These are phyloP conservation scores for Rhinophrynus dorsalis DNA, from an alignment of 2,797 vertebrate genomes.

Conservation along the genomic window DNA sequence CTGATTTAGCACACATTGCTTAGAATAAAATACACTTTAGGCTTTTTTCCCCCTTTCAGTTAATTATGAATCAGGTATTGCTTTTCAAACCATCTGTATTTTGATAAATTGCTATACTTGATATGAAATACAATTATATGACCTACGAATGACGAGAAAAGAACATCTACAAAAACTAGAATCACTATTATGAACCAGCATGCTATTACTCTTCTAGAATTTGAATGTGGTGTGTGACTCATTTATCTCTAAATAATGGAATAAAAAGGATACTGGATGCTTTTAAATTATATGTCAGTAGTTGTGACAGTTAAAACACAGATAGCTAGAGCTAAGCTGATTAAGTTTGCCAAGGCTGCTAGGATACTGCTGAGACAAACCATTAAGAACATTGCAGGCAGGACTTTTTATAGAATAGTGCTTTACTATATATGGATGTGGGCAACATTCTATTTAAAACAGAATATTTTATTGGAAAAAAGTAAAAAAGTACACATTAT, in stretches of 20 bases:
- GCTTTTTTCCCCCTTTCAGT: slow-evolving; percentile 37
- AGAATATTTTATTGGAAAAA: background rate
- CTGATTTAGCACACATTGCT: slow-evolving; percentile 23
- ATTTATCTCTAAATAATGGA: slow-evolving; percentile 42
- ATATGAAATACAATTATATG: slow-evolving; percentile 44
- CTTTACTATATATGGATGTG: slow-evolving; percentile 10
- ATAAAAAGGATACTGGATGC: slow-evolving; percentile 37
- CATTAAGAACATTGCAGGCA: slow-evolving; percentile 25
- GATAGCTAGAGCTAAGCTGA: slow-evolving; percentile 30
- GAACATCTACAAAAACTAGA: slow-evolving; percentile 34
- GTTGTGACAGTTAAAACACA: slow-evolving; percentile 33
- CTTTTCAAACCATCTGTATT: slow-evolving; percentile 38
- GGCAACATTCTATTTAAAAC: background rate
- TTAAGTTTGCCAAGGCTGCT: slow-evolving; percentile 23
- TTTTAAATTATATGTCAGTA: slow-evolving; percentile 42
- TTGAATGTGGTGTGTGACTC: slow-evolving; percentile 23
- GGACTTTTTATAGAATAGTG: slow-evolving; percentile 2
- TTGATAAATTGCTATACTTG: slow-evolving; percentile 31
- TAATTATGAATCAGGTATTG: slow-evolving; percentile 51
- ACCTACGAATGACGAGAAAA: slow-evolving; percentile 31
- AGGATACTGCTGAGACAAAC: slow-evolving; percentile 36
- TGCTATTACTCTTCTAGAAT: slow-evolving; percentile 19
- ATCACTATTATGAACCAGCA: slow-evolving; percentile 36
- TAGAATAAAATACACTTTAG: slow-evolving; percentile 32
- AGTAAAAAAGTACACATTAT: background rate